A percentile compares a stretch with the other conserved stretches of the same genome.
Conservation (phyloP, 2,113 vertebrate species). For the Saiga tatarica region DNA sequence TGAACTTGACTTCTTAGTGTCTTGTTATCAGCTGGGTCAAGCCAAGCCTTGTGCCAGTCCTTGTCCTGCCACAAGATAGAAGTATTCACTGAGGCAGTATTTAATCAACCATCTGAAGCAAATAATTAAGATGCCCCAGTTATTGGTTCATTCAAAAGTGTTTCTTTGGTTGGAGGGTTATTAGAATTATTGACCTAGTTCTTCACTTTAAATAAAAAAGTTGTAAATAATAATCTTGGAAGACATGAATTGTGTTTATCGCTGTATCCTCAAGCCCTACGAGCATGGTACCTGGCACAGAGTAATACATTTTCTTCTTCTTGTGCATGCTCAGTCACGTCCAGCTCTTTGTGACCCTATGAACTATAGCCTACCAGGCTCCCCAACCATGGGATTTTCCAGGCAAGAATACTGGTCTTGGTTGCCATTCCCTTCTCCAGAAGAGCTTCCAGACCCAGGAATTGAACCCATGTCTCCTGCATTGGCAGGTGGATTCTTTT, state of each 20-base stretch:
- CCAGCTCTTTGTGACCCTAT: neutral
- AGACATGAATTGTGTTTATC: neutral
- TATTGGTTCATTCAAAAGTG: neutral
- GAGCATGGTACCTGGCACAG: neutral
- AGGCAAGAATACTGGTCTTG: neutral
- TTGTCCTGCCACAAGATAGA: neutral
- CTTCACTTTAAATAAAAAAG: neutral
- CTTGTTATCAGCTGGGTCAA: neutral
- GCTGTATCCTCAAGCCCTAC: neutral
- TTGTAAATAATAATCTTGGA: neutral
- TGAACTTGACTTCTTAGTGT: conserved; percentile 19
- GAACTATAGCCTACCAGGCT: neutral
- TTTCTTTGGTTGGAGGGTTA: neutral
- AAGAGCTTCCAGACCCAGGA: neutral
- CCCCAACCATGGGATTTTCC: neutral
- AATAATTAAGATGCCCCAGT: neutral
- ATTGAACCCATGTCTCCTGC: neutral
- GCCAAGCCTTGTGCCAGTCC: neutral
- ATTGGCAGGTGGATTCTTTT: neutral
- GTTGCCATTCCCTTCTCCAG: neutral
- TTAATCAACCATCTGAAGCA: neutral
- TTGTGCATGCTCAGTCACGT: neutral
- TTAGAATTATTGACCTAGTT: conserved; percentile 11
- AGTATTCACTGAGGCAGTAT: neutral
- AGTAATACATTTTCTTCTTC: neutral